phyloP scores from a whole-genome alignment of 1,140 invertebrate species.

The Ladona fulva region DNA sequence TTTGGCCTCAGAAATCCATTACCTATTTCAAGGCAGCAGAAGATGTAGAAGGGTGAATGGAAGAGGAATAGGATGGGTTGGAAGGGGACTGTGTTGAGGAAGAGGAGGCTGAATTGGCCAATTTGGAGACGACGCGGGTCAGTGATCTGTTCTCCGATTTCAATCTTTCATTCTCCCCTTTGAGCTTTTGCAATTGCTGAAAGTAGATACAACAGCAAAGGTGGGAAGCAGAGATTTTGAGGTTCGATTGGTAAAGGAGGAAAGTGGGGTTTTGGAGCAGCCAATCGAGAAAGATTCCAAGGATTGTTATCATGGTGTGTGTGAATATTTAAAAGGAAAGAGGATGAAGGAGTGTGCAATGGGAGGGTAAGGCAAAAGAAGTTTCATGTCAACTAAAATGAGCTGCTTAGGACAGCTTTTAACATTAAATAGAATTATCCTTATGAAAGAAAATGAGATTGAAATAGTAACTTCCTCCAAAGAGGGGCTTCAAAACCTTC shows the following conservation, averaged over 20 bases:
- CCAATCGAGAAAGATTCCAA: background rate
- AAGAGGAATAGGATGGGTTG: constrained; percentile 12
- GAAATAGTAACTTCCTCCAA: no score
- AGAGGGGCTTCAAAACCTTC: no score
- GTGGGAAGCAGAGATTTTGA: constrained; percentile 7
- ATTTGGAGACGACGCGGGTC: constrained; percentile 89
- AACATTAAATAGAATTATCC: background rate
- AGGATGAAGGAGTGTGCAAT: background rate
- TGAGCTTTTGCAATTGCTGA: constrained; percentile 96
- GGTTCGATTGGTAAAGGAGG: constrained; percentile 3
- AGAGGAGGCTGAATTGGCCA: constrained; percentile 64
- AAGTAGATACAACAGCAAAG: constrained; percentile 40
- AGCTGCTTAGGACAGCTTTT: background rate
- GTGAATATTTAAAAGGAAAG: background rate
- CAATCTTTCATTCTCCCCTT: constrained; percentile 93
- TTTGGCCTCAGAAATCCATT: background rate
- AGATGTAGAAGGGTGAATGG: background rate
- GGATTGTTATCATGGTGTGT: background rate
- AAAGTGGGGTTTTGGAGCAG: background rate
- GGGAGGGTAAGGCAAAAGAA: background rate
- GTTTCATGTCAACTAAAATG: background rate
- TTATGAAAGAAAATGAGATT: no score
- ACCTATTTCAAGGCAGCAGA: constrained; percentile 8
- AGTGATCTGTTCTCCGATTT: constrained; percentile 91
- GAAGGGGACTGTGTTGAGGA: constrained; percentile 10